Conservation (phyloP, 53 echinoderm and acorn worm species). For the Holothuria scabra region DNA sequence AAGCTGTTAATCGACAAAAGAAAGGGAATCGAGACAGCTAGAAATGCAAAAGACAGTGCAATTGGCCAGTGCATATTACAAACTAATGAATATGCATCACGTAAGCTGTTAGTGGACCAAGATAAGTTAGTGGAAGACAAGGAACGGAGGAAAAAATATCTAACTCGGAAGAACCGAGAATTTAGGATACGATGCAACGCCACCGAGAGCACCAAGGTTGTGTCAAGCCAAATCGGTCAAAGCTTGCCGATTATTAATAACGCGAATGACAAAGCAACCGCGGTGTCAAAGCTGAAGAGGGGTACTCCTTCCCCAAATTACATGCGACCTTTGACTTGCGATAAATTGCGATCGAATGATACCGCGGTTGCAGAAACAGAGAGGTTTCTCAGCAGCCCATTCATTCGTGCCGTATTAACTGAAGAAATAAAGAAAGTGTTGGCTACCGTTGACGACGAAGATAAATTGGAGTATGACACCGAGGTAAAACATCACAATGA, state of each 20-base stretch:
- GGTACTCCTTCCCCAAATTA: conserved; percentile 72
- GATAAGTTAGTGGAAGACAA: conserved; percentile 65
- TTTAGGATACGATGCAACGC: conserved; percentile 59
- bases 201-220: not conserved
- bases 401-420: conserved; percentile 48
- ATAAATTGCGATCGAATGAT: conserved; percentile 70
- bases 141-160: conserved; percentile 63
- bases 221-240: conserved; percentile 19
- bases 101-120: conserved; percentile 60
- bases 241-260: conserved; percentile 24
- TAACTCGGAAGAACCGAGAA: conserved; percentile 74
- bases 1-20: conserved; percentile 72
- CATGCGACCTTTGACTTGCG: conserved; percentile 84
- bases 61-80: conserved; percentile 89
- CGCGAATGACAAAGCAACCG: conserved; percentile 6
- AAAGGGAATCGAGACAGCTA: conserved; percentile 82
- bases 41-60: conserved; percentile 80
- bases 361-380: conserved; percentile 77
- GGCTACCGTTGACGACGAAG: not conserved
- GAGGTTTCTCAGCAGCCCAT: conserved; percentile 68
- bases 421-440: conserved; percentile 19
- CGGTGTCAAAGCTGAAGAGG: conserved; percentile 15
- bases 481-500: not conserved
- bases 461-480: not conserved
- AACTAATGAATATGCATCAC: conserved; percentile 79